Evolutionary conservation across 2,888 invertebrate species (phyloP).

Genomic region (Tenthredo livida): DNA sequence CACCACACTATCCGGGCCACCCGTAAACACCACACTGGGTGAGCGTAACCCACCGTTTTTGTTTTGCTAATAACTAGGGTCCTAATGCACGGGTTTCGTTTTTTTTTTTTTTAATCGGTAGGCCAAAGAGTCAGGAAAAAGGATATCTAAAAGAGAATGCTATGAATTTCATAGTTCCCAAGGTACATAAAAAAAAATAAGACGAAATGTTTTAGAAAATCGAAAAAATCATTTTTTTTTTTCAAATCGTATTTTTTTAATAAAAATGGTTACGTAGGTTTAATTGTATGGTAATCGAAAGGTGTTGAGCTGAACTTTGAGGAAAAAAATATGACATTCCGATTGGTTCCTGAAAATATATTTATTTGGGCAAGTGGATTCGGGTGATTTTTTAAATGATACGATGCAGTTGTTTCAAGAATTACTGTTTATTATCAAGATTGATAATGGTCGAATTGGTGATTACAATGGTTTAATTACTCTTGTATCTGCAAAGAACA

Average conservation of each 20-base stretch:
- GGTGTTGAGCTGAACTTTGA: background rate
- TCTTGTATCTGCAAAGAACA: slow-evolving; percentile 21
- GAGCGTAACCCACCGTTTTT: no score
- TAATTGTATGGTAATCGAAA: background rate
- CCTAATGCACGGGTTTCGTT: no score
- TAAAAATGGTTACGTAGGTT: background rate
- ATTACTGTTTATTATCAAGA: background rate
- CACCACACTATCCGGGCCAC: no score
- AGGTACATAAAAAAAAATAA: no score
- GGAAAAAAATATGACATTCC: background rate
- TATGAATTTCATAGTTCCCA: no score
- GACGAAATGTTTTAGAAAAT: no score
- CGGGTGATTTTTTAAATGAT: slow-evolving; percentile 7
- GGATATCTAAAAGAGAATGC: no score
- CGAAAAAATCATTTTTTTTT: no score
- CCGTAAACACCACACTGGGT: no score
- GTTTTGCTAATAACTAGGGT: no score
- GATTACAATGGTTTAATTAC: background rate
- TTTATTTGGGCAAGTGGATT: background rate
- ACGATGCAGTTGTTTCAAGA: background rate
- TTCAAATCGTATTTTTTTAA: background rate
- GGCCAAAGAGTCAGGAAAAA: no score
- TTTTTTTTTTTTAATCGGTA: no score
- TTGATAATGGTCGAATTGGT: background rate
- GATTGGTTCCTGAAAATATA: background rate